Percentiles rank a stretch among this genome's conserved stretches.
These are phyloP conservation scores for Odontomyia ornata DNA, from an alignment of 2,888 invertebrate genomes.

Conservation along the genomic window DNA sequence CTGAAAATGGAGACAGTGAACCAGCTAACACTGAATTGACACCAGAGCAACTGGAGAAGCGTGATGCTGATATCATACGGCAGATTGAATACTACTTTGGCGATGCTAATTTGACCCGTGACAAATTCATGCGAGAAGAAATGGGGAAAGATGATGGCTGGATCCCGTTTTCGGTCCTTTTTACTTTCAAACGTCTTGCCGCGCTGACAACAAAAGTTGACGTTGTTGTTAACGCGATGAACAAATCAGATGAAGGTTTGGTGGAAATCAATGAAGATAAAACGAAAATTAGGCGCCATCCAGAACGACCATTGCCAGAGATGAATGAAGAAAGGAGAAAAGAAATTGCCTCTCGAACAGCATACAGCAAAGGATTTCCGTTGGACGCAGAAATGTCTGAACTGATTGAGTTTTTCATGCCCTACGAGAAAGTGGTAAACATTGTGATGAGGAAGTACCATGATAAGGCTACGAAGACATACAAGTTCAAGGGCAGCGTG, in stretches of 20 bases:
- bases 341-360: slow-evolving; percentile 77
- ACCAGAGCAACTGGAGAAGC: slow-evolving; percentile 54
- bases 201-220: slow-evolving; percentile 74
- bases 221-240: slow-evolving; percentile 77
- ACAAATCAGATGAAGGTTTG: slow-evolving; percentile 76
- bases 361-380: slow-evolving; percentile 90
- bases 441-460: slow-evolving; percentile 70
- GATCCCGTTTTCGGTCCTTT: slow-evolving; percentile 84
- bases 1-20: not conserved
- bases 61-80: slow-evolving; percentile 72
- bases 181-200: slow-evolving; percentile 88
- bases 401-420: slow-evolving; percentile 76
- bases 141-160: slow-evolving; percentile 88
- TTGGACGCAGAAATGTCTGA: slow-evolving; percentile 74
- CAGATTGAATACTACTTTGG: slow-evolving; percentile 77
- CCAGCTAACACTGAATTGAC: not conserved
- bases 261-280: slow-evolving; percentile 73
- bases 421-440: slow-evolving; percentile 75
- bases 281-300: slow-evolving; percentile 73
- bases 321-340: slow-evolving; percentile 84
- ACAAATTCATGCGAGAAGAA: slow-evolving; percentile 92
- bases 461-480: slow-evolving; percentile 72
- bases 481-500: slow-evolving; percentile 89
- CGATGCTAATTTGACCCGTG: slow-evolving; percentile 89
- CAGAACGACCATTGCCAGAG: slow-evolving; percentile 77